Percentiles rank a stretch among this genome's conserved stretches.
These are phyloP conservation scores for Azorinus chamasolen DNA, from an alignment of 2,888 invertebrate genomes.

Conservation along the genomic window DNA sequence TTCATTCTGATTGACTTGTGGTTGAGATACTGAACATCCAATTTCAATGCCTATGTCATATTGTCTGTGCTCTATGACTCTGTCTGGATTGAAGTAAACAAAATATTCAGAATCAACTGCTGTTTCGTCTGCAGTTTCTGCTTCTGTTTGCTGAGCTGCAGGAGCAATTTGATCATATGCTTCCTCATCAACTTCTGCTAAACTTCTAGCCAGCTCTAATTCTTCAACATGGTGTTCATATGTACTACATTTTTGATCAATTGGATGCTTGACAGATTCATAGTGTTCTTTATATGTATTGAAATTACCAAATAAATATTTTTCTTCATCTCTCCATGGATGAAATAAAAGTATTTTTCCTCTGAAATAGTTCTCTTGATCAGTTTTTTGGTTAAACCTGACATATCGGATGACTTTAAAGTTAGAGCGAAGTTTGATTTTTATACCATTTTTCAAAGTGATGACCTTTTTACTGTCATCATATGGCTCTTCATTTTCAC, in stretches of 20 bases:
- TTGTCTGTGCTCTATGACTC: slow-evolving; percentile 34
- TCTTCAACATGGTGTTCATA: slow-evolving; percentile 58
- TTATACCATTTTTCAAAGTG: slow-evolving; percentile 41
- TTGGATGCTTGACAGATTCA: slow-evolving; percentile 13
- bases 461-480: slow-evolving; percentile 8
- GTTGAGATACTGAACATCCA: slow-evolving; percentile 17
- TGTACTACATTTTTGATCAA: slow-evolving; percentile 27
- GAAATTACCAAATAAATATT: slow-evolving; percentile 31
- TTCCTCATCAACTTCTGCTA: slow-evolving; percentile 43
- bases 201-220: slow-evolving; percentile 42
- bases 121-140: slow-evolving; percentile 43
- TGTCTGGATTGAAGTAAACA: slow-evolving; percentile 52
- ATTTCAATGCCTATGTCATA: slow-evolving; percentile 59
- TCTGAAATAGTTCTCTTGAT: slow-evolving; percentile 47
- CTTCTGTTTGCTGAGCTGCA: slow-evolving; percentile 36
- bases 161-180: slow-evolving; percentile 37
- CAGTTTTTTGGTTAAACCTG: slow-evolving; percentile 36
- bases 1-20: slow-evolving; percentile 33
- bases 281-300: slow-evolving; percentile 44
- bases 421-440: slow-evolving; percentile 34
- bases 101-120: slow-evolving; percentile 41
- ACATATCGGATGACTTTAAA: slow-evolving; percentile 42
- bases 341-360: slow-evolving; percentile 40
- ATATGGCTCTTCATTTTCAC: slow-evolving; percentile 19
- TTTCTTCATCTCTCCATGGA: slow-evolving; percentile 56